Conservation (phyloP, 2,797 vertebrate genomes). For the Borostomias antarcticus region DNA sequence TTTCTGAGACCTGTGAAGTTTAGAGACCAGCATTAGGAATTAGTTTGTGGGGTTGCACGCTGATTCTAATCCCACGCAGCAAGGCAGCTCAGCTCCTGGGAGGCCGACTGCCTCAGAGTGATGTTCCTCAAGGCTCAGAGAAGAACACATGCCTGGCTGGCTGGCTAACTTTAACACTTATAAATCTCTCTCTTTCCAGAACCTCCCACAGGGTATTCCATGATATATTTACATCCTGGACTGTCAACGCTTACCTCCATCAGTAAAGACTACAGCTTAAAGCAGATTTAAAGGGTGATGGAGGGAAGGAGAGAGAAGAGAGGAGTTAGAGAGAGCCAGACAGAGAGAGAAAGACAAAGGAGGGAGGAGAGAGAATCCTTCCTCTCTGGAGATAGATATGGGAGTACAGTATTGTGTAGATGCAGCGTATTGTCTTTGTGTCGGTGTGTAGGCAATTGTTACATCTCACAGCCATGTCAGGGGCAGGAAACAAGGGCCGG, state of each 20-base stretch:
- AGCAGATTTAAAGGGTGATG: slow-evolving; percentile 1
- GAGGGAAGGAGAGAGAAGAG: too few relatives aligned
- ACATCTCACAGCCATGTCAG: background rate
- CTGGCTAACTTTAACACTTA: background rate
- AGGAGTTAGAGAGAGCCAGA: background rate
- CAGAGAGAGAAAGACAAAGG: background rate
- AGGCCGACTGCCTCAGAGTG: background rate
- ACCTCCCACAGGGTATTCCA: too few relatives aligned
- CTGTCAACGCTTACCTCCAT: too few relatives aligned
- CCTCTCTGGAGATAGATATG: background rate
- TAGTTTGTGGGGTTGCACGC: background rate
- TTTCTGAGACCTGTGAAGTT: background rate
- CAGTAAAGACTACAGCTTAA: too few relatives aligned
- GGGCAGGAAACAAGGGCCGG: background rate
- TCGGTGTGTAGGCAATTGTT: background rate
- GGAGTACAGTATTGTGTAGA: background rate
- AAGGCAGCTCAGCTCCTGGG: background rate
- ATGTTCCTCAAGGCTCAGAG: background rate
- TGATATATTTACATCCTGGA: too few relatives aligned
- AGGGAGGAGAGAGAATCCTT: background rate
- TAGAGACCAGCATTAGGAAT: background rate
- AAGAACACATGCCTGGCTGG: background rate
- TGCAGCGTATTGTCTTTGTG: background rate
- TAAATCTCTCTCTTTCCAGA: background rate
- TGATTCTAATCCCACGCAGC: background rate